Percentiles rank a stretch among this genome's conserved stretches.
phyloP scores from a whole-genome alignment of 2,888 invertebrate genomes.

The Pristionchus fissidentatus region DNA sequence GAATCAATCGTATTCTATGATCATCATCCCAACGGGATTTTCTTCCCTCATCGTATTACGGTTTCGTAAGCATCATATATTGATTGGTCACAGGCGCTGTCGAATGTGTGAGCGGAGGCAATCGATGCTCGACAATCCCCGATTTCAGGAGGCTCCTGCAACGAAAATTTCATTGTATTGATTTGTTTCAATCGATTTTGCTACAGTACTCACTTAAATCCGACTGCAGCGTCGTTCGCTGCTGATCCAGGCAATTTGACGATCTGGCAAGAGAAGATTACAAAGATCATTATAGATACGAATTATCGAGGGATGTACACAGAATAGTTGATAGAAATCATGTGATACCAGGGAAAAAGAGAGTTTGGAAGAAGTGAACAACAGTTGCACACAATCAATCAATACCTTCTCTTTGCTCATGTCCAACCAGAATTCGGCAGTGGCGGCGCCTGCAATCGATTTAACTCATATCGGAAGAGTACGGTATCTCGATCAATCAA shows the following conservation, averaged over 20 bases:
- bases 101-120: not conserved
- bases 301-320: not conserved
- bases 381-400: no score
- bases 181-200: not conserved
- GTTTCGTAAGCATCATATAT: not conserved
- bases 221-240: not conserved
- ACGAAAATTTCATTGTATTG: no score
- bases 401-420: slow-evolving; percentile 25
- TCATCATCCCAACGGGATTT: not conserved
- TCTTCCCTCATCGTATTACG: not conserved
- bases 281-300: not conserved
- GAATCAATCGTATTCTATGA: not conserved
- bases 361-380: not conserved
- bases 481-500: no score
- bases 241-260: not conserved
- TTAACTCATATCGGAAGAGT: not conserved
- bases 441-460: not conserved
- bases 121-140: not conserved
- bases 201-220: slow-evolving; percentile 6
- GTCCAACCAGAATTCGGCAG: slow-evolving; percentile 8
- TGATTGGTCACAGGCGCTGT: not conserved
- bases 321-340: not conserved
- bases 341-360: not conserved
- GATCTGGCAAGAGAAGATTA: no score
- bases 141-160: slow-evolving; percentile 24